Evolutionary conservation across 2,113 vertebrate species (phyloP).

Genomic region (Donacobius atricapilla): DNA sequence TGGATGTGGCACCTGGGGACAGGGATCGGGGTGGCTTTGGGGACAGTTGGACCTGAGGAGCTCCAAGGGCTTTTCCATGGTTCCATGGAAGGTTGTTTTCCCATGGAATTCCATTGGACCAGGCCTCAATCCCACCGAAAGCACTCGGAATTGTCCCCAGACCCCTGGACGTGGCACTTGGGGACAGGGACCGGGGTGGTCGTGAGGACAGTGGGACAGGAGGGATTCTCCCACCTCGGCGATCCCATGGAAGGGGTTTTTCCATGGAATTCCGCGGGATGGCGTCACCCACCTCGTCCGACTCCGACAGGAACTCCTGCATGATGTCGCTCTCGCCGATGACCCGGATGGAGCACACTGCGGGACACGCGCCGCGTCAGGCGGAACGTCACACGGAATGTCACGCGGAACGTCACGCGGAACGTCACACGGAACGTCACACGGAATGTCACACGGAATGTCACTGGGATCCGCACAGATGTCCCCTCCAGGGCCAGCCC

Average conservation of each 20-base stretch:
- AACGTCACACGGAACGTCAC: no score
- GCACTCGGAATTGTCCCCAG: rapidly evolving
- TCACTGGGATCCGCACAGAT: no score
- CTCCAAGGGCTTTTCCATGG: not conserved
- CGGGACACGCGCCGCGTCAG: not conserved
- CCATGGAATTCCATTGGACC: not conserved
- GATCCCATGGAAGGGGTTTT: not conserved
- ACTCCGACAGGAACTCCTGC: slow-evolving; percentile 97
- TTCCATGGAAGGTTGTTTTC: not conserved
- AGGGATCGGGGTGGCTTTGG: no score
- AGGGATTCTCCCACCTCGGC: rapidly evolving
- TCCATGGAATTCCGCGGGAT: not conserved
- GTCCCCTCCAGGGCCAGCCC: no score
- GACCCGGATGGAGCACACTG: slow-evolving; percentile 94
- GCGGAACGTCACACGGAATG: no score
- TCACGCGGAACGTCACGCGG: no score
- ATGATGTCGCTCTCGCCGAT: slow-evolving; percentile 98
- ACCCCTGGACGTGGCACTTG: rapidly evolving
- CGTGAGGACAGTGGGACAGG: rapidly evolving
- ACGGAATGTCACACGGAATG: no score
- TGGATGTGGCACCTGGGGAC: not conserved
- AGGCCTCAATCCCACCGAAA: not conserved
- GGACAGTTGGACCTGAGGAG: not conserved
- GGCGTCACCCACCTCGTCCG: slow-evolving; percentile 83
- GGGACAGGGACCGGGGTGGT: not conserved